Conservation (phyloP, 2,888 invertebrate species). For the Morpho achilles region DNA sequence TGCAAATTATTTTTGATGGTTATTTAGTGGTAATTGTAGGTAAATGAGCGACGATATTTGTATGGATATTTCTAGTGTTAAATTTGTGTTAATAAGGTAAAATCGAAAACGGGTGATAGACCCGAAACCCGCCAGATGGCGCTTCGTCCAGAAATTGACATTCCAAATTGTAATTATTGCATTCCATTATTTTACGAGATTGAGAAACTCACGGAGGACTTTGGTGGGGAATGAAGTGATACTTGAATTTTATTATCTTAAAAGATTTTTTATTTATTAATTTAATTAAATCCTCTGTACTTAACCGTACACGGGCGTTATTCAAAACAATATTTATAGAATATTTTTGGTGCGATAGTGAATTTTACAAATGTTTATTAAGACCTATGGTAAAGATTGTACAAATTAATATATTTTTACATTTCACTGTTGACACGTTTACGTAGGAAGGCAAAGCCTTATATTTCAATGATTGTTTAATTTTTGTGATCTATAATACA, state of each 20-base stretch:
- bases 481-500: constrained; percentile 71
- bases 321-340: constrained; percentile 59
- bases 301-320: constrained; percentile 60
- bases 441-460: constrained; percentile 67
- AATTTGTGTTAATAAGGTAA: constrained; percentile 37
- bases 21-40: constrained; percentile 63
- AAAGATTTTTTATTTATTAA: constrained; percentile 51
- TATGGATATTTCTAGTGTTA: constrained; percentile 64
- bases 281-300: constrained; percentile 54
- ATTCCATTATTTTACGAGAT: constrained; percentile 45
- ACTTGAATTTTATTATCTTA: constrained; percentile 50
- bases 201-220: constrained; percentile 49
- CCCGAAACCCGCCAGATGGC: constrained; percentile 29
- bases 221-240: constrained; percentile 67
- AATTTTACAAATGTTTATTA: constrained; percentile 75
- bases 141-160: constrained; percentile 37
- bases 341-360: constrained; percentile 77
- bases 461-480: constrained; percentile 69
- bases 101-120: constrained; percentile 12
- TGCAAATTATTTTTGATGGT: constrained; percentile 68
- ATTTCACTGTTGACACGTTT: constrained; percentile 72
- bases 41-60: constrained; percentile 42
- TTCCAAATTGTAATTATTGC: constrained; percentile 40
- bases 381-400: constrained; percentile 66
- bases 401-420: constrained; percentile 79